These are phyloP conservation scores for Tenthredo amoena DNA, from an alignment of 2,888 invertebrate species.

Conservation along the genomic window DNA sequence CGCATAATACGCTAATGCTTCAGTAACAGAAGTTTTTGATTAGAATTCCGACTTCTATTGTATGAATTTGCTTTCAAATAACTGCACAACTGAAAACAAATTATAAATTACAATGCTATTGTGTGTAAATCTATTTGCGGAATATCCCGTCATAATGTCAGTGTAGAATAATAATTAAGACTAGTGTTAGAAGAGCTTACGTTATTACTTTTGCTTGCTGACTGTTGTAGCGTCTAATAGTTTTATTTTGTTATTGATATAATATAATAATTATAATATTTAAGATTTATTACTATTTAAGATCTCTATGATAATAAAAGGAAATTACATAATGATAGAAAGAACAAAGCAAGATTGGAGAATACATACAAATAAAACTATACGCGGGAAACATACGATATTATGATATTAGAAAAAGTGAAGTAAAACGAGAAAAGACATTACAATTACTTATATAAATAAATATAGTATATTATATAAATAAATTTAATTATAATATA, in stretches of 20 bases:
- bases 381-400: slow-evolving; percentile 16
- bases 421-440: slow-evolving; percentile 24
- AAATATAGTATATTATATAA: slow-evolving; percentile 60
- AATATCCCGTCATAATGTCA: background rate
- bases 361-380: background rate
- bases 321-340: slow-evolving; percentile 45
- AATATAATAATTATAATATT: slow-evolving; percentile 58
- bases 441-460: slow-evolving; percentile 70
- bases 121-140: background rate
- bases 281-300: slow-evolving; percentile 62
- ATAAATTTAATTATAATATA: slow-evolving; percentile 67
- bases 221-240: slow-evolving; percentile 75
- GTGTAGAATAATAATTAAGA: slow-evolving; percentile 15
- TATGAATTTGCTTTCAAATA: background rate
- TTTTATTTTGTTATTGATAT: slow-evolving; percentile 72
- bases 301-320: slow-evolving; percentile 60
- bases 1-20: background rate
- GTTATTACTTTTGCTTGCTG: slow-evolving; percentile 74
- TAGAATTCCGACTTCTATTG: slow-evolving; percentile 4
- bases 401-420: slow-evolving; percentile 10
- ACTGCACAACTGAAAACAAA: background rate
- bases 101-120: background rate
- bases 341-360: slow-evolving; percentile 54
- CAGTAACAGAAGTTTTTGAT: background rate
- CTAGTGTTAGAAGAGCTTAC: slow-evolving; percentile 52